These are phyloP conservation scores for Meiosimyza platycephala DNA, from an alignment of 2,888 invertebrate genomes.

Conservation along the genomic window DNA sequence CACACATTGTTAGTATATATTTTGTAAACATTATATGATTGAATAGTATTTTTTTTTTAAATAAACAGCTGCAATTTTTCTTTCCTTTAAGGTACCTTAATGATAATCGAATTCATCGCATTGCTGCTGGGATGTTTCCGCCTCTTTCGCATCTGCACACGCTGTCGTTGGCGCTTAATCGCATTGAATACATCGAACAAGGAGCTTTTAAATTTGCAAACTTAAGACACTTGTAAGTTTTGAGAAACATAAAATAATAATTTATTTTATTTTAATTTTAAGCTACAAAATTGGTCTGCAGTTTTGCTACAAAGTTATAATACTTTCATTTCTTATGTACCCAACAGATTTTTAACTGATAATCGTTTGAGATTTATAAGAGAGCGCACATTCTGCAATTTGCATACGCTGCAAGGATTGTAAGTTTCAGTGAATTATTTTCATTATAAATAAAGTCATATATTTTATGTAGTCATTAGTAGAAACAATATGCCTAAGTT, in stretches of 20 bases:
- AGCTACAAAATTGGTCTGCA: background rate
- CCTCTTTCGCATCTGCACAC: constrained; percentile 62
- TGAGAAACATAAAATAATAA: background rate
- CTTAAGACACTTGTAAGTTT: constrained; percentile 68
- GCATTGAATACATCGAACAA: constrained; percentile 57
- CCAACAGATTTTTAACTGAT: constrained; percentile 68
- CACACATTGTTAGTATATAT: no score
- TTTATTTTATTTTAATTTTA: constrained; percentile 38
- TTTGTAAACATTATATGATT: background rate
- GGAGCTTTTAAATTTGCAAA: constrained; percentile 63
- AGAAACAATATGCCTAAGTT: no score
- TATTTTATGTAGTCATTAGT: no score
- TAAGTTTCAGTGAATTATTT: constrained; percentile 50
- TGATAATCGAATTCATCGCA: constrained; percentile 64
- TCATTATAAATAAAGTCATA: no score
- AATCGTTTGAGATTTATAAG: constrained; percentile 67
- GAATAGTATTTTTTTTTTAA: background rate
- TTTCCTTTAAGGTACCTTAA: constrained; percentile 65
- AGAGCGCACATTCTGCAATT: constrained; percentile 68
- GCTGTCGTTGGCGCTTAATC: constrained; percentile 69
- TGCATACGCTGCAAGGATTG: constrained; percentile 66
- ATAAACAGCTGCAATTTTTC: background rate
- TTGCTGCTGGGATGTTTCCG: constrained; percentile 64
- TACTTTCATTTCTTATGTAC: background rate
- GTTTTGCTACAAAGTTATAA: background rate